phyloP scores from a whole-genome alignment of 2,113 vertebrate genomes.

The Glaucomys volans region DNA sequence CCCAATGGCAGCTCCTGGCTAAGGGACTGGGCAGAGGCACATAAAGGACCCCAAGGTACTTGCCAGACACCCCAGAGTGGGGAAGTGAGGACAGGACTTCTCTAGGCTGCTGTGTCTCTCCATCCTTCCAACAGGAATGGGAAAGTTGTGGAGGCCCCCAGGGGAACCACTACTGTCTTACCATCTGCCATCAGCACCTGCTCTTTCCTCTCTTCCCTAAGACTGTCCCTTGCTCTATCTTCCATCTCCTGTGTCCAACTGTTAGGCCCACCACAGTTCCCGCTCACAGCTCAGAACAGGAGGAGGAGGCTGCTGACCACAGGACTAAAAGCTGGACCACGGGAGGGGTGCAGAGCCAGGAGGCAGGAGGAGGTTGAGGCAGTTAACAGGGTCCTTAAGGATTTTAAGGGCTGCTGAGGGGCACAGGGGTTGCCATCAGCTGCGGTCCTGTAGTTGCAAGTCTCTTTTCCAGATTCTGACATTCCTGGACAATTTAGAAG shows the following conservation, averaged over 20 bases:
- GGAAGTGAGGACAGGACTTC: background rate
- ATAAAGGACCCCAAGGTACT: background rate
- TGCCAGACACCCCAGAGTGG: background rate
- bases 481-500: background rate
- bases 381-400: background rate
- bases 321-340: background rate
- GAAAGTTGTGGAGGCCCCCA: background rate
- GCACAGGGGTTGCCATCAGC: background rate
- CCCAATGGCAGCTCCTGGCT: rapidly evolving
- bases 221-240: background rate
- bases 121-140: background rate
- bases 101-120: background rate
- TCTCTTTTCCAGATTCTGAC: background rate
- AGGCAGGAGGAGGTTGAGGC: background rate
- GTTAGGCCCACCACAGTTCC: background rate
- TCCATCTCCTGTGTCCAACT: background rate
- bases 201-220: background rate
- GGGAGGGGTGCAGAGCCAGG: background rate
- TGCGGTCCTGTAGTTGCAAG: background rate
- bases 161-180: background rate
- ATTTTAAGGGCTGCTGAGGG: background rate
- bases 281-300: background rate
- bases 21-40: background rate
- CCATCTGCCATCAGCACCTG: background rate
- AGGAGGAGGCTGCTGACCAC: background rate